These are phyloP conservation scores for Muntiacus muntjak DNA, from an alignment of 2,113 vertebrate species.

Conservation along the genomic window DNA sequence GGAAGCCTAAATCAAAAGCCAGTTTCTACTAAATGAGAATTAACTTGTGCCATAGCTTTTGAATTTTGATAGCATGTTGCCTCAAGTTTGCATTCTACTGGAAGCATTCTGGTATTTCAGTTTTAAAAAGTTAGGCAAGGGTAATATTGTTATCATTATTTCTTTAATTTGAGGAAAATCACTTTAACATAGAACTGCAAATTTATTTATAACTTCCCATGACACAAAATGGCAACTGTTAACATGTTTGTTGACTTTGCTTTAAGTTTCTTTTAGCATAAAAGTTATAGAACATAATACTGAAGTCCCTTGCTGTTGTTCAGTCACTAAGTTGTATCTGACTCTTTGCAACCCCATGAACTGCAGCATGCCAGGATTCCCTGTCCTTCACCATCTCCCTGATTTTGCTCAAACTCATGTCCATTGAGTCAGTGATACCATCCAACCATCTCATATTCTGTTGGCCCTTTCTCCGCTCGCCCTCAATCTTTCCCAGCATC, in stretches of 20 bases:
- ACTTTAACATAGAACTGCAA: background rate
- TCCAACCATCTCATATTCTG: background rate
- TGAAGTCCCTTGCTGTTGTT: background rate
- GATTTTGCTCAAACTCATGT: background rate
- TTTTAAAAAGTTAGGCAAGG: background rate
- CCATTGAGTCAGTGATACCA: background rate
- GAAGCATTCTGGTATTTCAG: background rate
- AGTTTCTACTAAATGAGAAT: background rate
- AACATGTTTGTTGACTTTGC: background rate
- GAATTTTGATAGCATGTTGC: background rate
- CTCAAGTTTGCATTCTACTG: background rate
- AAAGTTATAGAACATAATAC: background rate
- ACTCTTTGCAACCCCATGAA: background rate
- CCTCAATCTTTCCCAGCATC: background rate
- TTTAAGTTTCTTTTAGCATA: background rate
- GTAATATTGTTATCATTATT: background rate
- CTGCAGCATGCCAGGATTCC: background rate
- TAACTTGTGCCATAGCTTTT: background rate
- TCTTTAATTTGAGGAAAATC: background rate
- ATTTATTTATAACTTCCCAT: background rate
- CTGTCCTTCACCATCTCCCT: background rate
- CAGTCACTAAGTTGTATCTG: background rate
- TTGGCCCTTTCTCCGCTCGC: background rate
- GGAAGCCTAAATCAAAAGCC: conserved; percentile 16
- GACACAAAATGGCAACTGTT: background rate